Conservation (phyloP, 2,888 invertebrate species). For the Isoperla grammatica region DNA sequence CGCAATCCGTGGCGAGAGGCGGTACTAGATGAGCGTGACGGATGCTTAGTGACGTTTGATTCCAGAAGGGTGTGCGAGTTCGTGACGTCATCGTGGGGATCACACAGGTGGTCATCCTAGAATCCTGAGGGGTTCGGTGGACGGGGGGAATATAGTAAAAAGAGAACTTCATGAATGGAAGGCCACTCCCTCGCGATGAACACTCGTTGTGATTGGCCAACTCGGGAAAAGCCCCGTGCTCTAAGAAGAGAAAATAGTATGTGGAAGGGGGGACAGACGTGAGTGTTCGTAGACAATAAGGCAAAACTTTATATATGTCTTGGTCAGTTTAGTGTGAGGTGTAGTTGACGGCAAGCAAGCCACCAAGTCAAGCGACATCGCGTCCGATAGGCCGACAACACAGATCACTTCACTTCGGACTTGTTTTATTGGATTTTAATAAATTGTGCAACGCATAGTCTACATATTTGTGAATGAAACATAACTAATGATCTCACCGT, state of each 20-base stretch:
- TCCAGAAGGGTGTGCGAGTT: too few relatives aligned
- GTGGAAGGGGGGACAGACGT: constrained; percentile 7
- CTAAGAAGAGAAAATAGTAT: constrained; percentile 1
- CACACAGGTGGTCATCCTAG: constrained; percentile 21
- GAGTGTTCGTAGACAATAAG: constrained; percentile 11
- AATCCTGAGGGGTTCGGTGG: background rate
- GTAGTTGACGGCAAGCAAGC: constrained; percentile 13
- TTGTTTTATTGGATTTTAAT: too few relatives aligned
- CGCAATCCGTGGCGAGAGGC: too few relatives aligned
- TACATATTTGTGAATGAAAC: too few relatives aligned
- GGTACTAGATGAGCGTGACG: too few relatives aligned
- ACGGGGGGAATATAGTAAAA: constrained; percentile 24
- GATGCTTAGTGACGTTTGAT: too few relatives aligned
- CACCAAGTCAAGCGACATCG: constrained; percentile 3
- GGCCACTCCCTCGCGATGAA: constrained; percentile 23
- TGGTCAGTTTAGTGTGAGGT: constrained; percentile 11
- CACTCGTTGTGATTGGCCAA: constrained; percentile 19
- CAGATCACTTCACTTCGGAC: too few relatives aligned
- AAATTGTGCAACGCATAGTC: too few relatives aligned
- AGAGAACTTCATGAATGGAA: constrained; percentile 25
- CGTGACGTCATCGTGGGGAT: background rate
- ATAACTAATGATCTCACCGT: too few relatives aligned
- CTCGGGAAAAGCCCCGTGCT: constrained; percentile 20
- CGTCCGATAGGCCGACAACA: background rate
- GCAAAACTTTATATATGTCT: constrained; percentile 15